Evolutionary conservation across 1,140 invertebrate genomes (phyloP), one percentile per base, ranked within the genome.

Genomic region (Drosophila arizonae): DNA sequence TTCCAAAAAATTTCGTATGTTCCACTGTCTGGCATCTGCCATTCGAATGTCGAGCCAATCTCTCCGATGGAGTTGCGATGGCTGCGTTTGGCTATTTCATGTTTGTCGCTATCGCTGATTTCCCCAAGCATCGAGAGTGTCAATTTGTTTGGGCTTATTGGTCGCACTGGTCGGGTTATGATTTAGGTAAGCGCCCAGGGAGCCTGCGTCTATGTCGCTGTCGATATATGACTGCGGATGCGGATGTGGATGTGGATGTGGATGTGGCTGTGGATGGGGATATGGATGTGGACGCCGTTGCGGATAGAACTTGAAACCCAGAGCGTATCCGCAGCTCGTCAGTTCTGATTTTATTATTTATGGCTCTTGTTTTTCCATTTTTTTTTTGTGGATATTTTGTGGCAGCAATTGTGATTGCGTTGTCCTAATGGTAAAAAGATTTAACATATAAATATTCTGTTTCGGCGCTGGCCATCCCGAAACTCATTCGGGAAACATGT

Each of bases 301-400:
- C 57, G 72, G 61, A 70, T 52, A 68, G 48, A 48, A 75, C 63
- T 66, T 66, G 64, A 69, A 64, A 45, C 21, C 26, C 68, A 57
- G 45, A 51, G 30, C 52, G 57, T 52, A 68, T 55, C 51, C 51
- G 52, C 60, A 54, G 65, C 56, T 54, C 79, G 58, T 65, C 77
- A 68, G 78, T 68, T 78, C 60, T 81, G 82, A 87, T 86, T 86
- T 87, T 86, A 86, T 87, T 87, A 86, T 86, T 87, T 86, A 86
- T 87, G 57, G 30, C 6, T 33, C 13, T 48, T 24, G 76, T 48
- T 8, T 48, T 48, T 24, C 4, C 13, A n/a, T 3, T 50, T 28
- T 50, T 50, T 24, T 80, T 48, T 10, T 48, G 26, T 15, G 43
- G 13, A 8, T 46, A 78, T 70, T 65, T 64, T 77, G 74, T 60